phyloP scores from a whole-genome alignment of 2,797 vertebrate species.

The Manis pentadactyla region DNA sequence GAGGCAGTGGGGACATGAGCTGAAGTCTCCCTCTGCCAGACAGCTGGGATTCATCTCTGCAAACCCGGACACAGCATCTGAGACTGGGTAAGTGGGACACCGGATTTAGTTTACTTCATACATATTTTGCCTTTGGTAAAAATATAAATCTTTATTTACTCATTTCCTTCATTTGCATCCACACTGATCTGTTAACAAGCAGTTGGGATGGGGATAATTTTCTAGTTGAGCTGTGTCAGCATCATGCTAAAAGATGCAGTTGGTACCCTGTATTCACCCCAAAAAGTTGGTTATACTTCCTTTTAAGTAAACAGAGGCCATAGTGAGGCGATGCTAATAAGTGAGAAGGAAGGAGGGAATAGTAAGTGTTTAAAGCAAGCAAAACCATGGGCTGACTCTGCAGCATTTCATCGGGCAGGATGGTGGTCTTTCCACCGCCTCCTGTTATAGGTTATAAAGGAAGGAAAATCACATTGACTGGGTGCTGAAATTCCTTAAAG shows the following conservation, averaged over 20 bases:
- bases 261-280: background rate
- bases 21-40: background rate
- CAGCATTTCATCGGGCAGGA: background rate
- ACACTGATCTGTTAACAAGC: slow-evolving; percentile 4
- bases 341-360: background rate
- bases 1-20: background rate
- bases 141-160: background rate
- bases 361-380: background rate
- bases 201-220: background rate
- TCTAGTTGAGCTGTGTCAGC: background rate
- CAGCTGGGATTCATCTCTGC: background rate
- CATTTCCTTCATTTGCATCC: slow-evolving; percentile 40
- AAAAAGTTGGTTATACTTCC: background rate
- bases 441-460: background rate
- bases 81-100: background rate
- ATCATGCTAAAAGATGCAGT: background rate
- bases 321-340: background rate
- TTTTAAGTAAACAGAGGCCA: background rate
- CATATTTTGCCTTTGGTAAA: background rate
- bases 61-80: background rate
- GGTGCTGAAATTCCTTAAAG: background rate
- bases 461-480: background rate
- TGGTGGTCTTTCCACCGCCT: background rate
- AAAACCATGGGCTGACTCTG: background rate
- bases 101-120: background rate